A percentile compares a stretch with the other conserved stretches of the same genome.
These are phyloP conservation scores for Bungarus multicinctus DNA, from an alignment of 2,113 vertebrate species.

Conservation along the genomic window DNA sequence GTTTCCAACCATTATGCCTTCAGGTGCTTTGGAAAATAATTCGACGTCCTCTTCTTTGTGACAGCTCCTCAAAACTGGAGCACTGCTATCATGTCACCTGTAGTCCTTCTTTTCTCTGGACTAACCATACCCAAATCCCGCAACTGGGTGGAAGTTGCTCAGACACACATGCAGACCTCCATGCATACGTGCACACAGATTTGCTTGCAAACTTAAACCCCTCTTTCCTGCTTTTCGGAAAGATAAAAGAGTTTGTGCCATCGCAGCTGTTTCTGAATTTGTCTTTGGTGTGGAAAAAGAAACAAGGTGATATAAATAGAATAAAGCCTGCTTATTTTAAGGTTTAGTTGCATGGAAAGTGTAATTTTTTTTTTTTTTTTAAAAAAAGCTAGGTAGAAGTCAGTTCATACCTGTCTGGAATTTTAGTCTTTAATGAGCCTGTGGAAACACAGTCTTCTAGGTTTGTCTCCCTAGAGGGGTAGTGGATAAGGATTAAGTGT, in stretches of 20 bases:
- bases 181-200: background rate
- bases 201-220: background rate
- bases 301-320: conserved; percentile 54
- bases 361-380: background rate
- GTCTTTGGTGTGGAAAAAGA: conserved; percentile 33
- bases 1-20: background rate
- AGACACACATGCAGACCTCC: background rate
- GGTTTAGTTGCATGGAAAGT: conserved; percentile 28
- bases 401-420: background rate
- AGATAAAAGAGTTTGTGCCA: background rate
- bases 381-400: background rate
- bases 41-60: background rate
- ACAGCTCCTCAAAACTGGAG: background rate
- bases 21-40: background rate
- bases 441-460: background rate
- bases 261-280: conserved; percentile 29
- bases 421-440: background rate
- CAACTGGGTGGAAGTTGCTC: background rate
- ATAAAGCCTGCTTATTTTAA: conserved; percentile 47
- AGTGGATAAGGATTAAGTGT: background rate
- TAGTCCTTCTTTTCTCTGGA: background rate
- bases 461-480: background rate
- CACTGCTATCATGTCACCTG: background rate
- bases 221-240: accelerated
- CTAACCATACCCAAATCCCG: background rate